Conservation (phyloP, 2,888 invertebrate genomes). For the Ormyrus thymus region DNA sequence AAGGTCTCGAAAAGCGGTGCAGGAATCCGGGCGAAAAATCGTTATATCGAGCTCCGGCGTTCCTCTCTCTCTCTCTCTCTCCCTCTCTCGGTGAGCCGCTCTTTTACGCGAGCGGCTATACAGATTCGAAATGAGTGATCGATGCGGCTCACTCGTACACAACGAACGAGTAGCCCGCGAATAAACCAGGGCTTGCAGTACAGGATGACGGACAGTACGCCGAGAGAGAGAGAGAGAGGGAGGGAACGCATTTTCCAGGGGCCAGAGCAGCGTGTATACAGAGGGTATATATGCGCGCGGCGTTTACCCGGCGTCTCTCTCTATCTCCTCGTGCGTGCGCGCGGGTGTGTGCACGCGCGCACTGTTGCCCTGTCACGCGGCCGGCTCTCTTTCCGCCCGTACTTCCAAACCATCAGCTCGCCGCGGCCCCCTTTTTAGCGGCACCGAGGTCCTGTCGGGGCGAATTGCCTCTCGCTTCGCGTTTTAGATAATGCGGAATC, state of each 20-base stretch:
- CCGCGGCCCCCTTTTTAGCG: background rate
- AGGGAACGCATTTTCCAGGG: constrained; percentile 31
- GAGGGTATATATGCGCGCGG: background rate
- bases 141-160: constrained; percentile 18
- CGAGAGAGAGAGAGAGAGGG: too few species aligned
- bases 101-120: constrained; percentile 11
- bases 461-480: too few species aligned
- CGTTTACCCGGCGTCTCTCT: too few species aligned
- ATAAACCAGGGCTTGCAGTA: constrained; percentile 19
- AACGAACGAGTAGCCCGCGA: constrained; percentile 18
- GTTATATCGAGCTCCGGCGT: background rate
- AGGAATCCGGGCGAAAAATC: constrained; percentile 7
- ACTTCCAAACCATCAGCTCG: constrained; percentile 2
- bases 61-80: background rate
- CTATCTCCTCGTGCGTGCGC: too few species aligned
- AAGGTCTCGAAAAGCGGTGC: too few species aligned
- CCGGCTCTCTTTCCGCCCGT: background rate
- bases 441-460: background rate
- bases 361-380: too few species aligned
- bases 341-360: background rate
- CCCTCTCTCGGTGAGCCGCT: too few species aligned
- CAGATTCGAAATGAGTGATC: constrained; percentile 39
- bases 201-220: background rate
- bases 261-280: background rate
- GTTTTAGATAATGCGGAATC: too few species aligned